Evolutionary conservation across 2,888 invertebrate genomes (phyloP).

Genomic region (Eurytoma adleriae): DNA sequence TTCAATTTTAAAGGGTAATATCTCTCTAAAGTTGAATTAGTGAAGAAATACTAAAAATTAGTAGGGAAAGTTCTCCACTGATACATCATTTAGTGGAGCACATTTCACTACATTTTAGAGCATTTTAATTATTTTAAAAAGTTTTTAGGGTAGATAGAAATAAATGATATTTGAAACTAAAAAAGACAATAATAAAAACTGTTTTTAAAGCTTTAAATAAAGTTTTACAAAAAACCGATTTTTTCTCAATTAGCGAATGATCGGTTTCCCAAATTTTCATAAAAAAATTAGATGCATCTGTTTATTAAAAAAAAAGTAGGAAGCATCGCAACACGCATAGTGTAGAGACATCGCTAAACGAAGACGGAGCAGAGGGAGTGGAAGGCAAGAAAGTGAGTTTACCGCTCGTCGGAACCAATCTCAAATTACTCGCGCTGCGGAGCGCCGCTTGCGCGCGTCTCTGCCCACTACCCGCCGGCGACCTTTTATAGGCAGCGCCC

Average conservation of each 20-base stretch:
- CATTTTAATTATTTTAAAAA: too few relatives aligned
- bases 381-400: conserved; percentile 6
- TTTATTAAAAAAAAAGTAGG: background rate
- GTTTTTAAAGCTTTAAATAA: too few relatives aligned
- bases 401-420: conserved; percentile 68
- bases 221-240: too few relatives aligned
- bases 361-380: conserved; percentile 51
- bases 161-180: too few relatives aligned
- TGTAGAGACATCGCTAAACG: conserved; percentile 53
- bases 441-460: conserved; percentile 66
- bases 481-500: conserved; percentile 75
- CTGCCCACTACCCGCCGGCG: conserved; percentile 71
- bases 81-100: too few relatives aligned
- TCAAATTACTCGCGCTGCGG: conserved; percentile 72
- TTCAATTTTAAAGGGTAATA: too few relatives aligned
- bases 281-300: background rate
- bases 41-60: too few relatives aligned
- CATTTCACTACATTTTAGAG: too few relatives aligned
- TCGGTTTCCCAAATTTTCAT: background rate
- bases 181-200: too few relatives aligned
- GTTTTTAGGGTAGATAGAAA: too few relatives aligned
- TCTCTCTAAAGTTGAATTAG: background rate
- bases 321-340: conserved; percentile 30
- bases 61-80: too few relatives aligned
- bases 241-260: too few relatives aligned